Conservation (phyloP, 2,888 invertebrate species). For the Epistrophe grossulariae region DNA sequence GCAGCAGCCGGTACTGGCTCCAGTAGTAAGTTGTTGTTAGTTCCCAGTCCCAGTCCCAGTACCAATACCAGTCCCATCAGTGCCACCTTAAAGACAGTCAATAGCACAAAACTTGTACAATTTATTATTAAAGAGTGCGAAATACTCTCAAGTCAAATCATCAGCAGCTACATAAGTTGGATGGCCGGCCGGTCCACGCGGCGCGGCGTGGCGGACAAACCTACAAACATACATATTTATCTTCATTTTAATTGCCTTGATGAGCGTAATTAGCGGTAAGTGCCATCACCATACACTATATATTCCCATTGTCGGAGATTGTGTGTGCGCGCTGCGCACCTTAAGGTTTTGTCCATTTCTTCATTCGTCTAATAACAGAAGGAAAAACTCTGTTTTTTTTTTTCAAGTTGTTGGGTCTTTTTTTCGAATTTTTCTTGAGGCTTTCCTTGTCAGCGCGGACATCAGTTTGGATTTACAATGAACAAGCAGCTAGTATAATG, state of each 20-base stretch:
- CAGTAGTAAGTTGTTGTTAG: neutral
- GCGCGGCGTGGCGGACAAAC: constrained; percentile 15
- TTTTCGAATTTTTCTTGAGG: constrained; percentile 20
- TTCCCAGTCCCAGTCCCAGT: neutral
- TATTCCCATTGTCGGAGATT: constrained; percentile 50
- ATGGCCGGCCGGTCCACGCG: neutral
- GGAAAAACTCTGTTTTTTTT: constrained; percentile 30
- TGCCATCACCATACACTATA: constrained; percentile 60
- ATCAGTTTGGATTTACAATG: constrained; percentile 59
- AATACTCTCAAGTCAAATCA: constrained; percentile 51
- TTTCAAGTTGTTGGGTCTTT: constrained; percentile 18
- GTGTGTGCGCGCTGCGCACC: constrained; percentile 19
- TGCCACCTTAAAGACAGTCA: constrained; percentile 28
- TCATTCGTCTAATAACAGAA: neutral
- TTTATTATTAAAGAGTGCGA: constrained; percentile 73
- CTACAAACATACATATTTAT: constrained; percentile 69
- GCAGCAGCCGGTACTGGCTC: constrained; percentile 28
- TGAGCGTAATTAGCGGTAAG: constrained; percentile 74
- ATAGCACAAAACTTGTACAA: constrained; percentile 48
- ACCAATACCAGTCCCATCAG: neutral
- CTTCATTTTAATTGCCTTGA: constrained; percentile 74
- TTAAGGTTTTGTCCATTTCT: constrained; percentile 7
- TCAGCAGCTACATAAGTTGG: constrained; percentile 12
- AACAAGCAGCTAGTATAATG: constrained; percentile 29
- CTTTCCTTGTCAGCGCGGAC: constrained; percentile 63